Percentiles rank a stretch among this genome's conserved stretches.
Evolutionary conservation across 2,888 invertebrate species (phyloP).

Genomic region (Eudemis profundana): DNA sequence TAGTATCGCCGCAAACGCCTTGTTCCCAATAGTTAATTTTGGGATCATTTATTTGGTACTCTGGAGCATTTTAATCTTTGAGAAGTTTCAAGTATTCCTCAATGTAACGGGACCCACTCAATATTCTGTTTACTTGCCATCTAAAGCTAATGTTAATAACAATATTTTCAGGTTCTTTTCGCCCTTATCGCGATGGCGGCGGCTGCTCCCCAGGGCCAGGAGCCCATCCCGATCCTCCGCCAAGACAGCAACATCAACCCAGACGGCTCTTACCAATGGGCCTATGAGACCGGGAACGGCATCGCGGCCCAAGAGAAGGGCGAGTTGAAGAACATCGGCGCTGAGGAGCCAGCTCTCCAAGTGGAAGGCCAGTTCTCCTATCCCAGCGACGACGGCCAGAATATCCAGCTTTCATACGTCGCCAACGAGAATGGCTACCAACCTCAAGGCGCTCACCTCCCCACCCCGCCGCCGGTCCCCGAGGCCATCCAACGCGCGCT

Average conservation of each 20-base stretch:
- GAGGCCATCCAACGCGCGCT: conserved; percentile 88
- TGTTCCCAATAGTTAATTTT: too few relatives aligned
- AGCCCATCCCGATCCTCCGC: conserved; percentile 81
- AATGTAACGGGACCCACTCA: too few relatives aligned
- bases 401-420: conserved; percentile 86
- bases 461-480: conserved; percentile 89
- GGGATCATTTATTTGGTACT: too few relatives aligned
- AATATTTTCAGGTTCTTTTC: conserved; percentile 71
- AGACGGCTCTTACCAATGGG: conserved; percentile 86
- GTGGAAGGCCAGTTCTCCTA: conserved; percentile 88
- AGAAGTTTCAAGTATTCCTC: too few relatives aligned
- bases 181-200: conserved; percentile 68
- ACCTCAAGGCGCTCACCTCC: conserved; percentile 86
- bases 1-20: too few relatives aligned
- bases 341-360: conserved; percentile 79
- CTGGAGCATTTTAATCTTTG: too few relatives aligned
- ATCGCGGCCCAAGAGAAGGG: conserved; percentile 85
- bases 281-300: conserved; percentile 88
- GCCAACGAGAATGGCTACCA: conserved; percentile 90
- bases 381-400: conserved; percentile 86
- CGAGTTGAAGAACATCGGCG: conserved; percentile 82
- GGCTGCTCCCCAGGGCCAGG: conserved; percentile 72
- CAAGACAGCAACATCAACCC: conserved; percentile 83
- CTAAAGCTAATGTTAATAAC: too few relatives aligned
- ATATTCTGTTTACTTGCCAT: too few relatives aligned